These are phyloP conservation scores for Peromyscus eremicus DNA, from an alignment of 2,797 vertebrate genomes.

Conservation along the genomic window DNA sequence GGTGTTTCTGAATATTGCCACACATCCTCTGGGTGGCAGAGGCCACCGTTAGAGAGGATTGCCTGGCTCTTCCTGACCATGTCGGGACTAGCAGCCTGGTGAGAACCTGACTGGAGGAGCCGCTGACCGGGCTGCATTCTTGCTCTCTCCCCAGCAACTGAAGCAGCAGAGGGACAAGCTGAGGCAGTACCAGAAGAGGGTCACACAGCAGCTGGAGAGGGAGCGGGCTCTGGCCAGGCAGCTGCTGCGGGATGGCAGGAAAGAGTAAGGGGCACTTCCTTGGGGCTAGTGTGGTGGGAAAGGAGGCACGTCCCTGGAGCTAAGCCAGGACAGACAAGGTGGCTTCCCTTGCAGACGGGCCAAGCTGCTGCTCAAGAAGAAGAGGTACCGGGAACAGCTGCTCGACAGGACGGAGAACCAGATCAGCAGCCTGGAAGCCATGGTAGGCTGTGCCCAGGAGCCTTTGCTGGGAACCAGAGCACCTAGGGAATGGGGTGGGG, in stretches of 20 bases:
- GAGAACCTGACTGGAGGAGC: neutral
- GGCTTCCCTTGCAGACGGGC: slow-evolving; percentile 90
- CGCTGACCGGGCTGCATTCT: neutral
- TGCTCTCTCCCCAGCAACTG: slow-evolving; percentile 90
- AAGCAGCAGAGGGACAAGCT: slow-evolving; percentile 97
- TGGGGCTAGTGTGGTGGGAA: neutral
- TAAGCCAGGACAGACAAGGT: neutral
- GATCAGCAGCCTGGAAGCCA: slow-evolving; percentile 95
- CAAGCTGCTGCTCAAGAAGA: slow-evolving; percentile 95
- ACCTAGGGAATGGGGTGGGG: neutral
- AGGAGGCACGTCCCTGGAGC: neutral
- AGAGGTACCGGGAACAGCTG: slow-evolving; percentile 95
- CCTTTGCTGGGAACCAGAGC: neutral
- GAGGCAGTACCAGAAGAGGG: slow-evolving; percentile 94
- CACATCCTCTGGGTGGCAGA: no score
- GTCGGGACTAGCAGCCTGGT: neutral
- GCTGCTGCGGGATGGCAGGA: slow-evolving; percentile 93
- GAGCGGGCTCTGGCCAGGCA: slow-evolving; percentile 93
- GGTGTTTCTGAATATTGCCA: no score
- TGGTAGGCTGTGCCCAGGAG: slow-evolving; percentile 88
- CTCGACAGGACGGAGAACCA: slow-evolving; percentile 95
- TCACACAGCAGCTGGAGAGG: slow-evolving; percentile 91
- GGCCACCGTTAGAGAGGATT: no score
- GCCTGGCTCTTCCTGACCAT: neutral
- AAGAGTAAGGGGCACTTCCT: slow-evolving; percentile 91